Conservation (phyloP, 1,140 invertebrate species). For the Meloidogyne exigua region DNA sequence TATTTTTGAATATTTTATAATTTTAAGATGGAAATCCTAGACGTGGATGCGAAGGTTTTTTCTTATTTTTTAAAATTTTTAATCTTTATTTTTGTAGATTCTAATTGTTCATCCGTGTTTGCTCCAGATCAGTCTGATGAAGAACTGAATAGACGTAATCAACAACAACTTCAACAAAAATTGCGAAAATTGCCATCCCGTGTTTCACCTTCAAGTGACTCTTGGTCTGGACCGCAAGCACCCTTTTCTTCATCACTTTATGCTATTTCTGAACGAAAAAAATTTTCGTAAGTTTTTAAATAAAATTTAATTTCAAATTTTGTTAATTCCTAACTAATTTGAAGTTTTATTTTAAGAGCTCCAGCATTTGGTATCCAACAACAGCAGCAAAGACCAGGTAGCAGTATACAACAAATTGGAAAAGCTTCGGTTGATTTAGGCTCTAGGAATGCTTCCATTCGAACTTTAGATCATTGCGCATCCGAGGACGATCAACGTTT, state of each 20-base stretch:
- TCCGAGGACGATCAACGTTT: background rate
- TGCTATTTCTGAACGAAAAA: slow-evolving; percentile 18
- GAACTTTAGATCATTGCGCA: background rate
- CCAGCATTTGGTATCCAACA: slow-evolving; percentile 21
- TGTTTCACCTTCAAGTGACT: background rate
- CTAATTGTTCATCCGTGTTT: slow-evolving; percentile 57
- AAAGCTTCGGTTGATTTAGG: background rate
- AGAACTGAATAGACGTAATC: slow-evolving; percentile 7
- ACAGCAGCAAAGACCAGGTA: background rate
- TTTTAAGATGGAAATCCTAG: slow-evolving; percentile 72
- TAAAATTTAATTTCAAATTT: background rate
- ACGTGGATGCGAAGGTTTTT: slow-evolving; percentile 64
- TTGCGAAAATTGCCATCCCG: slow-evolving; percentile 3
- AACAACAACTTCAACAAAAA: slow-evolving; percentile 22
- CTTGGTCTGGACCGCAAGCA: background rate
- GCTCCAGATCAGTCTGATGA: slow-evolving; percentile 46
- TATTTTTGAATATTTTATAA: background rate
- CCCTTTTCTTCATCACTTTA: background rate
- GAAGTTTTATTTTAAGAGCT: slow-evolving; percentile 12
- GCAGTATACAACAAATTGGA: background rate
- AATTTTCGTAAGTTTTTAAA: slow-evolving; percentile 14
- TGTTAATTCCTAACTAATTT: no score
- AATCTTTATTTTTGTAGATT: slow-evolving; percentile 34
- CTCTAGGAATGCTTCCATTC: background rate
- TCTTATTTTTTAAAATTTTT: background rate